Evolutionary conservation across 2,113 vertebrate species (phyloP).

Genomic region (Lasiurus borealis): DNA sequence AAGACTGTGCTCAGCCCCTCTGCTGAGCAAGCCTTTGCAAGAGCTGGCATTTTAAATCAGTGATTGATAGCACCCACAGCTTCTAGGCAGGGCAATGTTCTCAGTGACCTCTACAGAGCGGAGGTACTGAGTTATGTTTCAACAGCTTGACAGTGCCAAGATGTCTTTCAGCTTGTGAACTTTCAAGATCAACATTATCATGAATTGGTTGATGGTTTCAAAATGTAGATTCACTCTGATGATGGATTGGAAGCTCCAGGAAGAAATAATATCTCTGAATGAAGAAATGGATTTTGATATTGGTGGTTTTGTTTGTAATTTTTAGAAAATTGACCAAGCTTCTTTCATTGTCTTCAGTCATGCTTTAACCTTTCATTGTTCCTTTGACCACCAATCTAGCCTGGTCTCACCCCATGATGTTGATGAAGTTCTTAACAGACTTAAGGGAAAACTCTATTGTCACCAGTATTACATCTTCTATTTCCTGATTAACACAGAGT

Average conservation of each 20-base stretch:
- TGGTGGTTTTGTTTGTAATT: background rate
- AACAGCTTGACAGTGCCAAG: slow-evolving; percentile 74
- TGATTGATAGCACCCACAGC: slow-evolving; percentile 78
- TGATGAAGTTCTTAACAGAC: background rate
- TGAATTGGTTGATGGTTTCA: slow-evolving; percentile 65
- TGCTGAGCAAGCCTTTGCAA: slow-evolving; percentile 77
- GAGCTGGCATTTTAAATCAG: slow-evolving; percentile 57
- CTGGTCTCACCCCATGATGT: background rate
- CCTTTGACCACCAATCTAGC: background rate
- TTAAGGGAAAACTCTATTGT: background rate
- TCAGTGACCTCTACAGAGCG: slow-evolving; percentile 72
- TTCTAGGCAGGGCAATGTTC: slow-evolving; percentile 76
- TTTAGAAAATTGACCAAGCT: background rate
- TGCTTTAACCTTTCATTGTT: background rate
- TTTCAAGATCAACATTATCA: slow-evolving; percentile 67
- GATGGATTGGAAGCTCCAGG: slow-evolving; percentile 58
- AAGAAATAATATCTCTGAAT: slow-evolving; percentile 22
- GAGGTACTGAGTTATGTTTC: slow-evolving; percentile 80
- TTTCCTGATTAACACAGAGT: background rate
- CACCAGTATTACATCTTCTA: background rate
- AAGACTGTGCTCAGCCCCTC: slow-evolving; percentile 59
- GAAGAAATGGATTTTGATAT: background rate
- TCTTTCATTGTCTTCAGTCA: background rate
- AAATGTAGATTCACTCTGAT: slow-evolving; percentile 65
- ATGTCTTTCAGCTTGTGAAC: slow-evolving; percentile 67